Evolutionary conservation across 1,140 invertebrate species (phyloP).

Genomic region (Delia radicum): DNA sequence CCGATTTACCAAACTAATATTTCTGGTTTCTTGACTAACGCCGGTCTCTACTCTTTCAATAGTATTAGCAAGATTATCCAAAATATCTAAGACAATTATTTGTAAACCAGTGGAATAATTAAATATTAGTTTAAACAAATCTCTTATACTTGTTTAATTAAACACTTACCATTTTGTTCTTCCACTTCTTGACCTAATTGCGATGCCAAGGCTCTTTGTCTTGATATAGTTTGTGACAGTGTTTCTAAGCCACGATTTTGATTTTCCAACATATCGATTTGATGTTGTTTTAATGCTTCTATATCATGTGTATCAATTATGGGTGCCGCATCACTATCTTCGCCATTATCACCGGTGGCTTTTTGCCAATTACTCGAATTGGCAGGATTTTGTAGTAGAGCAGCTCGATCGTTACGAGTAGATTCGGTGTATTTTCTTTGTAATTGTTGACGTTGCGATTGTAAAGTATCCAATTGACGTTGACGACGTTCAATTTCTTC

Average conservation of each 20-base stretch:
- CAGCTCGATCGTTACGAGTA: slow-evolving; percentile 8
- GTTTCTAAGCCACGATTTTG: slow-evolving; percentile 78
- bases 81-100: slow-evolving; percentile 62
- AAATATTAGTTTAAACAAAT: not conserved
- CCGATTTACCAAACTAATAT: slow-evolving; percentile 65
- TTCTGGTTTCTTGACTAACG: slow-evolving; percentile 67
- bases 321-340: slow-evolving; percentile 28
- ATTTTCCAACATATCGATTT: slow-evolving; percentile 60
- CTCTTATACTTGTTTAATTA: not conserved
- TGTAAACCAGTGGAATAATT: not conserved
- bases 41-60: slow-evolving; percentile 71
- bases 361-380: not conserved
- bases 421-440: slow-evolving; percentile 49
- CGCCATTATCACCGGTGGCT: slow-evolving; percentile 5
- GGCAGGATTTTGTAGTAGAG: slow-evolving; percentile 5
- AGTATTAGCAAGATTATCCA: slow-evolving; percentile 75
- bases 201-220: slow-evolving; percentile 76
- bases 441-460: slow-evolving; percentile 62
- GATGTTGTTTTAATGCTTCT: slow-evolving; percentile 43
- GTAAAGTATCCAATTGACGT: slow-evolving; percentile 62
- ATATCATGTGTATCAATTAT: slow-evolving; percentile 34
- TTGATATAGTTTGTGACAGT: slow-evolving; percentile 71
- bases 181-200: slow-evolving; percentile 77
- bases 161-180: slow-evolving; percentile 70
- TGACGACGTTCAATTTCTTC: slow-evolving; percentile 65